Conservation (phyloP, 1,140 invertebrate species). For the Lutraria rhynchaena region DNA sequence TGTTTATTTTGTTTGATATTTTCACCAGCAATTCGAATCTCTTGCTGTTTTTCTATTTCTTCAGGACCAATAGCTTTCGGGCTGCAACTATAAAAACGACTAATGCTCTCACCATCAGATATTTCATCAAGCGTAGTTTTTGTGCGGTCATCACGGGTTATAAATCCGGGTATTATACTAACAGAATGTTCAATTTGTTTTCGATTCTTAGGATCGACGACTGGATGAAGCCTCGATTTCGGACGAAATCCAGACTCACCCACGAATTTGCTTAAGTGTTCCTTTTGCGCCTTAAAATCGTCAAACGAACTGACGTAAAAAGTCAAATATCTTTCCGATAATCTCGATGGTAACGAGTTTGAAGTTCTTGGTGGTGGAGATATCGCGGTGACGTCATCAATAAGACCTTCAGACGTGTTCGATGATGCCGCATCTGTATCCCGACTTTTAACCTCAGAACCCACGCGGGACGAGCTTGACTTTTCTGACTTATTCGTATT, state of each 20-base stretch:
- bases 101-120: slow-evolving; percentile 56
- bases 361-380: slow-evolving; percentile 61
- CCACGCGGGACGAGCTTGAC: slow-evolving; percentile 28
- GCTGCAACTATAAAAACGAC: slow-evolving; percentile 51
- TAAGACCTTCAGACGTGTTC: slow-evolving; percentile 42
- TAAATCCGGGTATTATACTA: slow-evolving; percentile 67
- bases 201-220: slow-evolving; percentile 55
- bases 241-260: slow-evolving; percentile 55
- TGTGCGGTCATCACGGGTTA: slow-evolving; percentile 62
- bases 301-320: slow-evolving; percentile 40
- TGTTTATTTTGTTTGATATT: slow-evolving; percentile 19
- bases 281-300: slow-evolving; percentile 41
- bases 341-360: slow-evolving; percentile 15
- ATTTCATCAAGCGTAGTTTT: slow-evolving; percentile 68
- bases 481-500: slow-evolving; percentile 24
- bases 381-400: slow-evolving; percentile 9
- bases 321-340: slow-evolving; percentile 14
- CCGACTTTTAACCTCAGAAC: slow-evolving; percentile 1
- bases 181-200: slow-evolving; percentile 65
- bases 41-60: slow-evolving; percentile 60
- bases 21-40: slow-evolving; percentile 63
- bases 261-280: slow-evolving; percentile 44
- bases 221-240: slow-evolving; percentile 56
- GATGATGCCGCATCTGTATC: slow-evolving; percentile 57
- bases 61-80: slow-evolving; percentile 57